A percentile compares a stretch with the other conserved stretches of the same genome.
These are phyloP conservation scores for Miltochrista miniata DNA, from an alignment of 2,888 invertebrate genomes.

Conservation along the genomic window DNA sequence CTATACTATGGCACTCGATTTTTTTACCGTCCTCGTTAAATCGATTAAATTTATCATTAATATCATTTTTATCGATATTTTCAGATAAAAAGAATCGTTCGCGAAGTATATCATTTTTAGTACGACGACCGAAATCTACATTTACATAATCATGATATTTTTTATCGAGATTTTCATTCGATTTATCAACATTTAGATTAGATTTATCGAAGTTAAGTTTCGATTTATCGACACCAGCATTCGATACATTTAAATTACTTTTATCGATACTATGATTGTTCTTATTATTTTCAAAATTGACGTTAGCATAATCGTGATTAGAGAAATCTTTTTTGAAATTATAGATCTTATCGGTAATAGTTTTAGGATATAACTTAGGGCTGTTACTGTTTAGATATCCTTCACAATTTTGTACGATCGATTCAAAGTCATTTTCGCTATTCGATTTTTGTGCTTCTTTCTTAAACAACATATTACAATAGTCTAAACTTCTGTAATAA, in stretches of 20 bases:
- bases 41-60: constrained; percentile 65
- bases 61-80: constrained; percentile 61
- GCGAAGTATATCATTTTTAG: constrained; percentile 68
- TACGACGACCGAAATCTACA: constrained; percentile 47
- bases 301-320: constrained; percentile 68
- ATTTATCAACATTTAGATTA: constrained; percentile 21
- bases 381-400: constrained; percentile 41
- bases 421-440: constrained; percentile 35
- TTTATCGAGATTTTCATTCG: constrained; percentile 16
- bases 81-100: constrained; percentile 63
- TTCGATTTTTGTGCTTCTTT: constrained; percentile 25
- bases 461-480: constrained; percentile 59
- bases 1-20: constrained; percentile 75
- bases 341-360: constrained; percentile 67
- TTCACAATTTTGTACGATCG: constrained; percentile 59
- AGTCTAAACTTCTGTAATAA: constrained; percentile 75
- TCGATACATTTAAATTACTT: constrained; percentile 7
- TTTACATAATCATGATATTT: constrained; percentile 35
- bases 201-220: constrained; percentile 24
- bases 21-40: constrained; percentile 62
- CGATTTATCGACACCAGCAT: constrained; percentile 8
- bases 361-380: constrained; percentile 64
- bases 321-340: constrained; percentile 76
- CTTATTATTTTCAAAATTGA: constrained; percentile 47
- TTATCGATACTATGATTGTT: constrained; percentile 7